A percentile compares a stretch with the other conserved stretches of the same genome.
Conservation (phyloP, 1,140 invertebrate species). For the roundworm (Caenorhabditis elegans) region WBcel235 BX284606.5:11116001-11116500, state of each 20-base stretch:
- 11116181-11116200: not conserved
- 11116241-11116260: conserved; percentile 42
- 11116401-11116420: not conserved
- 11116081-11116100: too few species aligned
- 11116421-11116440: not conserved
- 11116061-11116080: too few species aligned
- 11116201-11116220: conserved; percentile 25
- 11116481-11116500: not conserved
- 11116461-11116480: not conserved
- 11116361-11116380: too few species aligned
- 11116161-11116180: not conserved
- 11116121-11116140: conserved; percentile 20
- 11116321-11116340: not conserved
- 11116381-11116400: too few species aligned
- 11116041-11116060: too few species aligned
- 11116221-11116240: conserved; percentile 39
- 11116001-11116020: too few species aligned
- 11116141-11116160: not conserved
- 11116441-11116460: not conserved
- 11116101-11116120: not conserved
- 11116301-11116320: conserved; percentile 19
- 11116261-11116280: conserved; percentile 34
- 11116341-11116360: too few species aligned
- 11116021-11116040: too few species aligned
- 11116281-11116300: not conserved